Conservation (phyloP, 2,113 vertebrate species). For the Alethe castanea region DNA sequence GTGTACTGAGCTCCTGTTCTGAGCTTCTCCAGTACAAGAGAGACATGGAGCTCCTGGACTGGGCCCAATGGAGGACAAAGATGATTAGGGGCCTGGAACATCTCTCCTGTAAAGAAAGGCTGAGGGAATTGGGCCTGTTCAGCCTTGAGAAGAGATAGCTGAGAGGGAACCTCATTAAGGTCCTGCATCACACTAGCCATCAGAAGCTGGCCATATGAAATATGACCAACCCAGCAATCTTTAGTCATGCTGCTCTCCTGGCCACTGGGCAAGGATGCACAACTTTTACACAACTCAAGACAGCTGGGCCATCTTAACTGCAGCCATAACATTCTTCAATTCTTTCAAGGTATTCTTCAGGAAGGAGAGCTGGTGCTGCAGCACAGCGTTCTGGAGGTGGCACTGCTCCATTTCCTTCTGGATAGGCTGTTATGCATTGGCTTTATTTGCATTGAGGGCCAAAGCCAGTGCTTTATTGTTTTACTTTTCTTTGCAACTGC, state of each 20-base stretch:
- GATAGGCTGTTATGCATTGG: slow-evolving; percentile 61
- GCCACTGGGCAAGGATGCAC: background rate
- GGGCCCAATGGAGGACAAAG: background rate
- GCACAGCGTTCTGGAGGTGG: slow-evolving; percentile 70
- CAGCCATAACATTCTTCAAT: background rate
- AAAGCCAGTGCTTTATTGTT: slow-evolving; percentile 80
- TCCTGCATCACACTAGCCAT: background rate
- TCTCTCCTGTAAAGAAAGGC: background rate
- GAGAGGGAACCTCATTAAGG: background rate
- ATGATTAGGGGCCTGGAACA: background rate
- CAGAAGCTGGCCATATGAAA: background rate
- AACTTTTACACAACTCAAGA: background rate
- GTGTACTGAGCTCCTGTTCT: background rate
- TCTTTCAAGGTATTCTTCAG: slow-evolving; percentile 4
- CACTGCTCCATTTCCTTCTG: slow-evolving; percentile 70
- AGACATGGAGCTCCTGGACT: background rate
- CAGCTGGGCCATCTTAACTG: background rate
- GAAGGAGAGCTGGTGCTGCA: slow-evolving; percentile 74
- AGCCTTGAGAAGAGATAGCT: background rate
- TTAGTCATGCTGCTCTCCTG: background rate
- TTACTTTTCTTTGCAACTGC: background rate
- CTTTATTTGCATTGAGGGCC: slow-evolving; percentile 73
- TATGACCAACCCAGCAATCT: background rate
- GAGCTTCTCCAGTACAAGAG: background rate
- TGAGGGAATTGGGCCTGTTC: background rate